Evolutionary conservation across 2,888 invertebrate genomes (phyloP).

Genomic region (Erpobdella octoculata): DNA sequence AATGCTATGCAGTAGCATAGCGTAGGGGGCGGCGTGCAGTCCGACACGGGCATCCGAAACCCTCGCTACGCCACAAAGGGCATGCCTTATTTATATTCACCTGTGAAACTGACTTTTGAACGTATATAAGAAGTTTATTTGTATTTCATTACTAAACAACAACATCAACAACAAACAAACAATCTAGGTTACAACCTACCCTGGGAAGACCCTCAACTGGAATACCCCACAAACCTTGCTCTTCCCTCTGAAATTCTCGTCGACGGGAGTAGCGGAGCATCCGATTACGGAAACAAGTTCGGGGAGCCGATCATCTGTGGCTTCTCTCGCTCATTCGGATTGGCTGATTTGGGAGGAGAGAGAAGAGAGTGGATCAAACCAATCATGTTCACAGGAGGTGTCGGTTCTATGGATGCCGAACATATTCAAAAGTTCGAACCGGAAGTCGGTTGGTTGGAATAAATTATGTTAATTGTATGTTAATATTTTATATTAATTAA

Average conservation of each 20-base stretch:
- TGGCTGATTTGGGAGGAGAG: conserved; percentile 55
- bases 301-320: conserved; percentile 72
- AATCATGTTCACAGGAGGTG: conserved; percentile 95
- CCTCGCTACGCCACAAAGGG: no score
- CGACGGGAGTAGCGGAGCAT: conserved; percentile 93
- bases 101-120: neutral
- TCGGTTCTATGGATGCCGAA: conserved; percentile 76
- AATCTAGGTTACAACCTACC: conserved; percentile 68
- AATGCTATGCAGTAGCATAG: no score
- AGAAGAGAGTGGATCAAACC: conserved; percentile 92
- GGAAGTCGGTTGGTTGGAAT: conserved; percentile 59
- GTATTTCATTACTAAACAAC: neutral
- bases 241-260: conserved; percentile 78
- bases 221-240: conserved; percentile 82
- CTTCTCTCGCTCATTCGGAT: conserved; percentile 72
- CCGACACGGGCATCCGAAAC: no score
- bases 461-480: neutral
- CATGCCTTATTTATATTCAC: neutral
- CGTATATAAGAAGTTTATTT: no score
- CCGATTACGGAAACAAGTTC: conserved; percentile 98
- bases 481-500: neutral
- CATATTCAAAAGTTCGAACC: conserved; percentile 73
- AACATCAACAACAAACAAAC: neutral
- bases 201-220: conserved; percentile 70
- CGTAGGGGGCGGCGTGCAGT: no score